These are phyloP conservation scores for Epinephelus lanceolatus DNA, from an alignment of 2,113 vertebrate genomes.

Conservation along the genomic window DNA sequence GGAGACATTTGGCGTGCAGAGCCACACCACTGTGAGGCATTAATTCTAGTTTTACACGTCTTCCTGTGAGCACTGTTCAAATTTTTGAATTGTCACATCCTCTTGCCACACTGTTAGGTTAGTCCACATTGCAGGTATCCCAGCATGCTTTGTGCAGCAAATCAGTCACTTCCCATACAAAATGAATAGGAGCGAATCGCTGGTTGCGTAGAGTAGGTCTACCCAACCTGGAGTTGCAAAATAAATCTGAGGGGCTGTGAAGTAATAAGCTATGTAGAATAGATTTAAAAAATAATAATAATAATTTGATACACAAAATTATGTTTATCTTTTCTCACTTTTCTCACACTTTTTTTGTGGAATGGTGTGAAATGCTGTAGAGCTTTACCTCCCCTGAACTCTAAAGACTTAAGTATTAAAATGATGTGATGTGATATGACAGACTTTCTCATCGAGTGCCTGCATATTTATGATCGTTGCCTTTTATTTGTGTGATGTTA, in stretches of 20 bases:
- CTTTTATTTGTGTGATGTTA: conserved; percentile 31
- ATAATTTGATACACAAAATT: not conserved
- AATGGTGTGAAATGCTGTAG: conserved; percentile 4
- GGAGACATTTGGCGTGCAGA: too few species aligned
- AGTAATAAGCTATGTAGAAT: not conserved
- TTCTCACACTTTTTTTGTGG: not conserved
- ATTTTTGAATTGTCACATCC: too few species aligned
- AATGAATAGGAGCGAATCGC: too few species aligned
- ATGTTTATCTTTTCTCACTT: not conserved
- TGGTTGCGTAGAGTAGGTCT: too few species aligned
- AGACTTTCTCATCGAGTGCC: conserved; percentile 12
- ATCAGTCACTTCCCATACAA: too few species aligned
- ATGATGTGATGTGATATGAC: not conserved
- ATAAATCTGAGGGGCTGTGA: not conserved
- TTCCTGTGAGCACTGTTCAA: too few species aligned
- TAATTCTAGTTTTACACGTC: too few species aligned
- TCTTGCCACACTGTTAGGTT: too few species aligned
- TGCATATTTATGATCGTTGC: conserved; percentile 28
- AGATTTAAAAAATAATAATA: not conserved
- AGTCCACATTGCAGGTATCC: too few species aligned
- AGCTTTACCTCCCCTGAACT: not conserved
- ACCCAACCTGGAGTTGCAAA: not conserved
- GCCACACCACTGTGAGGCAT: too few species aligned
- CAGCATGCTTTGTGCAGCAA: too few species aligned
- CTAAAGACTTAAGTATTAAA: not conserved